Percentiles rank a stretch among this genome's conserved stretches.
Evolutionary conservation across 2,113 vertebrate species (phyloP).

Genomic region (Beaufortia kweichowensis): DNA sequence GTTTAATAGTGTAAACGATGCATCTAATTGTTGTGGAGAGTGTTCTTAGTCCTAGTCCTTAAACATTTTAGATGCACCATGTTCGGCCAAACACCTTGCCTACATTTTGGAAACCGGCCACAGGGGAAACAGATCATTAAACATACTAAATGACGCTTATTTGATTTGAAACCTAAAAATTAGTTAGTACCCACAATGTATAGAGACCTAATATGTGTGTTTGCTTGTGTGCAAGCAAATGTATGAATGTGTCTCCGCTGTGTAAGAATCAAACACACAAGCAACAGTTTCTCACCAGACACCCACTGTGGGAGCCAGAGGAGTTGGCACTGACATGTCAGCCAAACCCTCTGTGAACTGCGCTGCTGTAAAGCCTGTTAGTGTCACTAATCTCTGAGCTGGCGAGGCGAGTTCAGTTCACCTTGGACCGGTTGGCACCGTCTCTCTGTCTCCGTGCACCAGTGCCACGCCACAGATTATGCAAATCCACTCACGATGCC

Average conservation of each 20-base stretch:
- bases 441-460: slow-evolving; percentile 55
- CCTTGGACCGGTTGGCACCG: slow-evolving; percentile 76
- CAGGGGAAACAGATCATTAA: too few species aligned
- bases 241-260: not conserved
- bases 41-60: too few species aligned
- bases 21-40: too few species aligned
- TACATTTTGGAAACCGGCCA: too few species aligned
- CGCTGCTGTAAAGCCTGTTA: slow-evolving; percentile 56
- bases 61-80: too few species aligned
- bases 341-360: slow-evolving; percentile 51
- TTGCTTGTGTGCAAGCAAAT: slow-evolving; percentile 1
- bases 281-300: slow-evolving; percentile 47
- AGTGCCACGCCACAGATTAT: slow-evolving; percentile 76
- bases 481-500: slow-evolving; percentile 70
- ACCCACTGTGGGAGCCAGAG: slow-evolving; percentile 49
- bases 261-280: slow-evolving; percentile 46
- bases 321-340: slow-evolving; percentile 52
- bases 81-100: not conserved
- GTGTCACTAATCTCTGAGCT: slow-evolving; percentile 59
- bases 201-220: not conserved
- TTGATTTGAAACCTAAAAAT: too few species aligned
- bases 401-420: slow-evolving; percentile 66
- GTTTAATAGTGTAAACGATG: too few species aligned
- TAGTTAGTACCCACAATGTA: too few species aligned
- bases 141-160: too few species aligned